Percentiles rank a stretch among this genome's conserved stretches.
phyloP scores from a whole-genome alignment of 2,888 invertebrate genomes.

The Urechis unicinctus region DNA sequence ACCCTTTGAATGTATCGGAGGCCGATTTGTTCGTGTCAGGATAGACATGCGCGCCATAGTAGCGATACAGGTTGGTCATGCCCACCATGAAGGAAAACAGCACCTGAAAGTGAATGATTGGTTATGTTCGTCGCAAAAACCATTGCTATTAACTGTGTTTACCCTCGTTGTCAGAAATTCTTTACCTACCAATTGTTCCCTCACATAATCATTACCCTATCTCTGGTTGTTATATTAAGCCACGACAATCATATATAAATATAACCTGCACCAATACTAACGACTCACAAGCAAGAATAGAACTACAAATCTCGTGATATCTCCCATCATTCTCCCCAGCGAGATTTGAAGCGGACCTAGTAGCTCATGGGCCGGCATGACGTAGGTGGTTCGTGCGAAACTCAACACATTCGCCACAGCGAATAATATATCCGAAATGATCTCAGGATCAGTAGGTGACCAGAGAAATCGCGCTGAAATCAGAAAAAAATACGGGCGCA shows the following conservation, averaged over 20 bases:
- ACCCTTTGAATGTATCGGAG: conserved; percentile 50
- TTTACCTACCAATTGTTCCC: neutral
- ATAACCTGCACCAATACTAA: neutral
- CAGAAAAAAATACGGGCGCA: neutral
- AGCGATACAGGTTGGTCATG: conserved; percentile 51
- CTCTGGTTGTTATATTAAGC: no score
- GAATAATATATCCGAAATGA: conserved; percentile 49
- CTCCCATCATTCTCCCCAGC: conserved; percentile 48
- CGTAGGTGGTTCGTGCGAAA: conserved; percentile 49
- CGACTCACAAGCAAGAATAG: conserved; percentile 45
- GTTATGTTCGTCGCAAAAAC: conserved; percentile 37
- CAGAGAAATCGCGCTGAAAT: conserved; percentile 47
- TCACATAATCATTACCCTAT: no score
- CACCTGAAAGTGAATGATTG: conserved; percentile 12
- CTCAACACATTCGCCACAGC: conserved; percentile 50
- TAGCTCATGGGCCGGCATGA: conserved; percentile 51
- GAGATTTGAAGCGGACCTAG: conserved; percentile 50
- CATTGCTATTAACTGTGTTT: conserved; percentile 50
- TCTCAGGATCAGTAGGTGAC: conserved; percentile 49
- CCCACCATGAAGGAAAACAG: conserved; percentile 51
- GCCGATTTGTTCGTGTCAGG: conserved; percentile 42
- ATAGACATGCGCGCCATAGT: conserved; percentile 37
- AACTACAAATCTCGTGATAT: conserved; percentile 50
- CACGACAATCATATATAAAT: neutral
- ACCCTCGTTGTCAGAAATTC: conserved; percentile 48